phyloP scores from a whole-genome alignment of 2,888 invertebrate genomes.

The Polydrusus pterygomalis region DNA sequence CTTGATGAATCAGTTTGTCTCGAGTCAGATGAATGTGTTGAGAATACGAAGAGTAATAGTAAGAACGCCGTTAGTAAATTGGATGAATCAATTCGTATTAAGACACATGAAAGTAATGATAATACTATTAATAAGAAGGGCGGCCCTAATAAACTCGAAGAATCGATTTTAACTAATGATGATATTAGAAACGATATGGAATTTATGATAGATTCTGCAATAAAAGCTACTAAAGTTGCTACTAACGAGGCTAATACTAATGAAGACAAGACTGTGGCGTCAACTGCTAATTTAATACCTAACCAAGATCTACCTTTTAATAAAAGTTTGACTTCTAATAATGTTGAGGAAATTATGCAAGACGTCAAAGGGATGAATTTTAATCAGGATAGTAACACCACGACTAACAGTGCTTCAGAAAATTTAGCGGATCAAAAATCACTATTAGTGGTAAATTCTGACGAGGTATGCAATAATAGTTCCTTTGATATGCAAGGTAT shows the following conservation, averaged over 20 bases:
- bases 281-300: not conserved
- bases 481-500: not conserved
- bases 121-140: not conserved
- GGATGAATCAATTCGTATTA: not conserved
- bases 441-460: not conserved
- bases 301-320: not conserved
- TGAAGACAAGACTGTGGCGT: not conserved
- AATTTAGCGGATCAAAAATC: not conserved
- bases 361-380: not conserved
- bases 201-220: not conserved
- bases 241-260: not conserved
- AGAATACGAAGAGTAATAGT: not conserved
- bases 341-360: not conserved
- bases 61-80: no score
- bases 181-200: constrained; percentile 19
- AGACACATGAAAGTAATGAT: not conserved
- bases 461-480: not conserved
- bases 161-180: no score
- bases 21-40: not conserved
- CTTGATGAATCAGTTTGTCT: not conserved
- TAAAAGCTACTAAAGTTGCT: not conserved
- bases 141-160: no score
- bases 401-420: not conserved
- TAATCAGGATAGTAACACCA: not conserved
- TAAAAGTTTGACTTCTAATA: not conserved